phyloP scores from a whole-genome alignment of 2,797 vertebrate species.

The Periophthalmus magnuspinnatus region DNA sequence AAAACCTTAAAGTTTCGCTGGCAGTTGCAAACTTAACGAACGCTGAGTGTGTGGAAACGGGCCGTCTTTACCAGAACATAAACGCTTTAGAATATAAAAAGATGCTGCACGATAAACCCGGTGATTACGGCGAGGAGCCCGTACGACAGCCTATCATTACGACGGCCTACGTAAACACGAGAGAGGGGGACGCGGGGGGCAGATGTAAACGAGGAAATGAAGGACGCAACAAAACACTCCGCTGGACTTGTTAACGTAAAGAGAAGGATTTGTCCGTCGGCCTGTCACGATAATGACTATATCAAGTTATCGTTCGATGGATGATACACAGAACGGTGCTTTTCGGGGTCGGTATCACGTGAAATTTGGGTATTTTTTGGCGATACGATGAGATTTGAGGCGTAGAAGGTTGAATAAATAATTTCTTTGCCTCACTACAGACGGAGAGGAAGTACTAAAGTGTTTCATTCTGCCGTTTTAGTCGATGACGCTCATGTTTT shows the following conservation, averaged over 20 bases:
- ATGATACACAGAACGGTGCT: no score
- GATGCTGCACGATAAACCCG: not conserved
- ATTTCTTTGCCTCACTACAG: no score
- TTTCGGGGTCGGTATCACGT: no score
- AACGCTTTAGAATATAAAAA: not conserved
- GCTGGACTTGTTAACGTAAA: not conserved
- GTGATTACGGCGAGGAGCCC: slow-evolving; percentile 10
- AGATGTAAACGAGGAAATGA: slow-evolving; percentile 8
- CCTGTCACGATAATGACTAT: no score
- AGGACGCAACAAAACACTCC: not conserved
- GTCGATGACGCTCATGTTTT: no score
- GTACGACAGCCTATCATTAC: slow-evolving; percentile 19
- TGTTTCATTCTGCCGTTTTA: no score
- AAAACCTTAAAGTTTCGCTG: not conserved
- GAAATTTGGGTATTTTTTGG: no score
- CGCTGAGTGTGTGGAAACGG: not conserved
- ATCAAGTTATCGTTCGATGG: no score
- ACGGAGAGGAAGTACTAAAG: no score
- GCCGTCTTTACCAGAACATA: not conserved
- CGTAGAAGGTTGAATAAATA: no score
- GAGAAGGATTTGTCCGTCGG: not conserved
- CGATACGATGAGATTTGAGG: no score
- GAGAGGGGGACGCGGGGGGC: no score
- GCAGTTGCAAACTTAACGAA: not conserved
- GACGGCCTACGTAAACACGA: slow-evolving; percentile 6